Evolutionary conservation across 1,140 invertebrate species (phyloP), one percentile per base, ranked within the genome.

Genomic region (Pachyrhynchus sulphureomaculatus): DNA sequence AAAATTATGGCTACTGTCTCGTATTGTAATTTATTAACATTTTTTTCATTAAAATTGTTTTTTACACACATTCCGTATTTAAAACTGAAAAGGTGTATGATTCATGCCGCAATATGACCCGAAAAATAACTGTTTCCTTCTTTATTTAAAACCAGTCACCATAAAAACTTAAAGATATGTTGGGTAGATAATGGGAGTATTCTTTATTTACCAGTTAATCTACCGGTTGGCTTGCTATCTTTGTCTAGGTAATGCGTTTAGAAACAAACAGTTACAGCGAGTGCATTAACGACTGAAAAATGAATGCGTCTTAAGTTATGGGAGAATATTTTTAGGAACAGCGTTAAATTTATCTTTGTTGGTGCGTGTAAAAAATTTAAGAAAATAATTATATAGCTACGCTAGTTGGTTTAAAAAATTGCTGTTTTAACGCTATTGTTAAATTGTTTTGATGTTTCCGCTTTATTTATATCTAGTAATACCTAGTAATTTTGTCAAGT

Each of bases 61-160:
- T 26, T 26, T 26, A 26, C 24, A 26, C 24, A 4, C 24, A 26
- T 26, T 26, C 8, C 24, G n/a, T 26, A 26, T 26, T 26, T 26
- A 26, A 26, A 26, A 26, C 8, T 3, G 3, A 26, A 26, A 26
- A 26, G 8, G n/a, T n/a, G n/a, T n/a, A 36, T 36, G 34, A 36
- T n/a, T 36, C 34, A 36, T 12, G 34, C 13, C 12, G 13, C 13
- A 36, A 36, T 26, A 26, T 26, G 24, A 20, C 17, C 42, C 1
- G 20, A 48, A 48, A 51, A n/a, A 12, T 51, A 51, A 51, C 48
- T 24, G 48, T 21, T 20, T 51, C 20, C 10, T 2, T 51, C 24
- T 33, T 51, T 51, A 51, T 51, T 51, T 24, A 10, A 36, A 51
- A 33, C 48, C 33, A 51, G 48, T 51, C 48, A 51, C 48, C 48